Percentiles rank a stretch among this genome's conserved stretches.
phyloP scores from a whole-genome alignment of 2,113 vertebrate genomes.

The Nansenia antarctica region DNA sequence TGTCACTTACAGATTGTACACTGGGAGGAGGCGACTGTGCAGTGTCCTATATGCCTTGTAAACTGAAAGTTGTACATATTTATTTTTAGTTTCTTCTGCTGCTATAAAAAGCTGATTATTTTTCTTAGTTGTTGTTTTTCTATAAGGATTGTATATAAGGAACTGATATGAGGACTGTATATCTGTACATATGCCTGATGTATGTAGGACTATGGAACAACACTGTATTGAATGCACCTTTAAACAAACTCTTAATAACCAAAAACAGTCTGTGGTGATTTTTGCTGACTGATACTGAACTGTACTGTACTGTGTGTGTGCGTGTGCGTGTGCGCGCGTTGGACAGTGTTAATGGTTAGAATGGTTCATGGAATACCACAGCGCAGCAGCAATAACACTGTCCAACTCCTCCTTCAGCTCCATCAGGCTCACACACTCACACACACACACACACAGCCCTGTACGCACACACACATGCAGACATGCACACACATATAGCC shows the following conservation, averaged over 20 bases:
- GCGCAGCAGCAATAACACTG: too few relatives aligned
- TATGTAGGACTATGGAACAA: slow-evolving; percentile 73
- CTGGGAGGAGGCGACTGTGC: slow-evolving; percentile 58
- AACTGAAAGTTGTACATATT: slow-evolving; percentile 72
- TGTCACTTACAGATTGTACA: slow-evolving; percentile 60
- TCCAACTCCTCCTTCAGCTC: too few relatives aligned
- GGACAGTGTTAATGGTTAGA: too few relatives aligned
- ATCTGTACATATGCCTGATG: slow-evolving; percentile 75
- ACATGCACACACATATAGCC: too few relatives aligned
- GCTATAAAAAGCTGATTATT: slow-evolving; percentile 79
- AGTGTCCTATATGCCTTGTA: slow-evolving; percentile 73
- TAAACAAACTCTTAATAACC: slow-evolving; percentile 65
- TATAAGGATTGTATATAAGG: slow-evolving; percentile 70
- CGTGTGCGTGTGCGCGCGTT: too few relatives aligned
- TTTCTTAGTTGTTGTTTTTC: slow-evolving; percentile 76
- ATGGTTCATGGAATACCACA: too few relatives aligned
- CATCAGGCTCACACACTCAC: too few relatives aligned
- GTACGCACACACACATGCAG: too few relatives aligned
- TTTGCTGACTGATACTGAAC: too few relatives aligned
- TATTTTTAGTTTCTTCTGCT: slow-evolving; percentile 72
- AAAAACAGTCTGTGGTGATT: slow-evolving; percentile 37
- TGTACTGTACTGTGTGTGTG: too few relatives aligned
- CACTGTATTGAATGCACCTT: slow-evolving; percentile 77
- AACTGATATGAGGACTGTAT: too few relatives aligned
- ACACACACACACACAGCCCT: too few relatives aligned